Evolutionary conservation across 2,888 invertebrate species (phyloP).

Genomic region (Caenorhabditis panamensis): DNA sequence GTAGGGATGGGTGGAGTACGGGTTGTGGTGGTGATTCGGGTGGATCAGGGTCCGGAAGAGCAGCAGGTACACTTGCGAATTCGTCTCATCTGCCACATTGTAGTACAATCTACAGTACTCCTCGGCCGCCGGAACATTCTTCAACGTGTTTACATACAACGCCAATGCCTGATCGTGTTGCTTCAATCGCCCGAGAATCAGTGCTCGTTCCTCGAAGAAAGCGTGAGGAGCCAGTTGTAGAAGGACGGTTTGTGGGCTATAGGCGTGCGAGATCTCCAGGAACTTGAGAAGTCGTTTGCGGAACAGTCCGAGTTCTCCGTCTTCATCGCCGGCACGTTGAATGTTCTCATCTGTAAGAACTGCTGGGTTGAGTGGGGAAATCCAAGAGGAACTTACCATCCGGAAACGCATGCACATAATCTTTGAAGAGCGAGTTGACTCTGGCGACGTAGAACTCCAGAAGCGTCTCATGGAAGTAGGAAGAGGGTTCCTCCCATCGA

Average conservation of each 20-base stretch:
- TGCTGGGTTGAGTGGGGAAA: no score
- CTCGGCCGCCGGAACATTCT: conserved; percentile 90
- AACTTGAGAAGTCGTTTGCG: conserved; percentile 84
- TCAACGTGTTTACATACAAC: conserved; percentile 91
- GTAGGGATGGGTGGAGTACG: conserved; percentile 78
- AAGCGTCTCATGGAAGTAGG: conserved; percentile 92
- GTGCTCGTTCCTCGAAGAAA: conserved; percentile 93
- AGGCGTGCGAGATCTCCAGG: conserved; percentile 71
- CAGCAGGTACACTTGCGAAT: conserved; percentile 83
- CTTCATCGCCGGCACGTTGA: conserved; percentile 82
- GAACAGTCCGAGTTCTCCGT: conserved; percentile 84
- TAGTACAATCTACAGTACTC: conserved; percentile 86
- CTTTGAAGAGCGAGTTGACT: conserved; percentile 81
- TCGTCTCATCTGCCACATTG: conserved; percentile 69
- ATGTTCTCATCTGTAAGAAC: conserved; percentile 82
- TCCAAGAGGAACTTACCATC: conserved; percentile 81
- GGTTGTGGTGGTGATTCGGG: conserved; percentile 82
- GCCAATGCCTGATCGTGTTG: conserved; percentile 91
- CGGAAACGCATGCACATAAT: conserved; percentile 81
- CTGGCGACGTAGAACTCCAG: conserved; percentile 92
- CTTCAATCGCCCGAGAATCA: conserved; percentile 93
- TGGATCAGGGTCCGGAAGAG: conserved; percentile 85
- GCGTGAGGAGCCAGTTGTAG: conserved; percentile 81
- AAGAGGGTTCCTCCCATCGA: conserved; percentile 90
- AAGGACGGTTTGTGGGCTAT: conserved; percentile 75